These are phyloP conservation scores for Lochmaea capreae DNA, from an alignment of 2,888 invertebrate genomes.

Conservation along the genomic window DNA sequence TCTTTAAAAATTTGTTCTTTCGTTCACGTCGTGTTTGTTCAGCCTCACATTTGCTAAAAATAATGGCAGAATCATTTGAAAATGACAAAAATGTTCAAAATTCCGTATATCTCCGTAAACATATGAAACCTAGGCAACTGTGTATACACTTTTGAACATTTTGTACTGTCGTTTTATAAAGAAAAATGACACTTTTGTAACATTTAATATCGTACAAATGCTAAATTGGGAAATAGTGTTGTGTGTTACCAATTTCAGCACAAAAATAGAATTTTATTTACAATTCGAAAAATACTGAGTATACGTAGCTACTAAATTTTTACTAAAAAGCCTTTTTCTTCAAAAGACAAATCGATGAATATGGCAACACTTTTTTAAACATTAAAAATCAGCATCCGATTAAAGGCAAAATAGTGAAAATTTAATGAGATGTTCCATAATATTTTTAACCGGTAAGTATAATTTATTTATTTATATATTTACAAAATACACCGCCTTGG, in stretches of 20 bases:
- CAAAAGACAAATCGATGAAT: neutral
- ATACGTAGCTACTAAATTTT: neutral
- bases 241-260: conserved; percentile 34
- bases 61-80: conserved; percentile 47
- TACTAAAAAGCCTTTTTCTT: neutral
- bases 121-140: neutral
- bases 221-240: conserved; percentile 37
- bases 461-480: neutral
- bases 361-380: neutral
- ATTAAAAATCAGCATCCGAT: neutral
- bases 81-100: conserved; percentile 21
- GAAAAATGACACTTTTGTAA: conserved; percentile 36
- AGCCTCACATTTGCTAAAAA: conserved; percentile 49
- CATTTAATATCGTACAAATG: conserved; percentile 30
- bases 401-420: neutral
- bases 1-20: conserved; percentile 46
- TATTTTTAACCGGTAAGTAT: neutral
- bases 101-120: neutral
- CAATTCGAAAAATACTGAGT: conserved; percentile 1
- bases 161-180: neutral
- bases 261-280: conserved; percentile 6
- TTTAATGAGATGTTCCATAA: neutral
- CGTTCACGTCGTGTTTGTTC: conserved; percentile 32
- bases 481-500: neutral
- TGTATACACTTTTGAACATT: neutral